phyloP scores from a whole-genome alignment of 2,888 invertebrate species.

The Ophion obscuratus region DNA sequence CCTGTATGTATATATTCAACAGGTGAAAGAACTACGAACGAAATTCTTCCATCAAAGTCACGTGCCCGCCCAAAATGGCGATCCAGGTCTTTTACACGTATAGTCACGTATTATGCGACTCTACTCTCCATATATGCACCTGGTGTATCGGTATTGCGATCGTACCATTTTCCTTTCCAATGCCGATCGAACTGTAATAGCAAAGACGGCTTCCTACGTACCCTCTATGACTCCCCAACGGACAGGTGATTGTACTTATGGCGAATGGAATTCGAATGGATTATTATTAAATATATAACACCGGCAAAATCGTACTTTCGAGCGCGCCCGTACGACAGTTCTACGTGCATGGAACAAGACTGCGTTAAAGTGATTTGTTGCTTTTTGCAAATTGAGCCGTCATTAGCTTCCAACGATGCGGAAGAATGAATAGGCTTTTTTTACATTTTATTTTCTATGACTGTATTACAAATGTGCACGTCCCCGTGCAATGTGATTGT shows the following conservation, averaged over 20 bases:
- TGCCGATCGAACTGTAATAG: constrained; percentile 8
- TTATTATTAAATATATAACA: too few species aligned
- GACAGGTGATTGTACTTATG: neutral
- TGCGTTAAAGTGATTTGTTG: too few species aligned
- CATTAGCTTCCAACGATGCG: too few species aligned
- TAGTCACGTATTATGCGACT: constrained; percentile 60
- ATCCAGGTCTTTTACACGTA: constrained; percentile 64
- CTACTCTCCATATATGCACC: constrained; percentile 29
- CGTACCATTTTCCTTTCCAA: constrained; percentile 23
- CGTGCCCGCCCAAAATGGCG: constrained; percentile 64
- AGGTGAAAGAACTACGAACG: constrained; percentile 29
- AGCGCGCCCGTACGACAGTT: too few species aligned
- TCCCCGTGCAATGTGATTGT: too few species aligned
- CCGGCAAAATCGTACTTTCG: too few species aligned
- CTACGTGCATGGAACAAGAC: too few species aligned
- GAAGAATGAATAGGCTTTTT: too few species aligned
- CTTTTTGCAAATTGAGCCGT: too few species aligned
- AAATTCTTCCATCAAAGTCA: constrained; percentile 52
- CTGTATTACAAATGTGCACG: too few species aligned
- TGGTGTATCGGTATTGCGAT: constrained; percentile 47
- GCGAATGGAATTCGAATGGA: neutral
- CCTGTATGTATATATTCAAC: neutral
- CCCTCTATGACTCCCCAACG: too few species aligned
- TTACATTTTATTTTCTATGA: too few species aligned
- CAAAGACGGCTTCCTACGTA: neutral